Conservation (phyloP, 1,140 invertebrate species). For the Apis laboriosa region DNA sequence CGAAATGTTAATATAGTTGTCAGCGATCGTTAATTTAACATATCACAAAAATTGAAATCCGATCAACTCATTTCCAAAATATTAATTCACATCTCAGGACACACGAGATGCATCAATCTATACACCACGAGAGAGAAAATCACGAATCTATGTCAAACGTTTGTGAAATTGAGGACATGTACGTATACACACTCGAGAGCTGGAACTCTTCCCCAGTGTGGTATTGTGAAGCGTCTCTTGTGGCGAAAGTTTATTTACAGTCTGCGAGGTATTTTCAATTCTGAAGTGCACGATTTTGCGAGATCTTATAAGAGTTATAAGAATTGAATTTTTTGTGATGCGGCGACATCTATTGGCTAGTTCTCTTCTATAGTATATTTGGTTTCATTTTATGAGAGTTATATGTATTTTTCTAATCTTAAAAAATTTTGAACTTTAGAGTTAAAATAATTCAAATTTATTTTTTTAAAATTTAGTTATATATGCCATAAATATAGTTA, state of each 20-base stretch:
- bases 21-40: not conserved
- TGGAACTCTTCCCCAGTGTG: constrained; percentile 38
- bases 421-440: too few species aligned
- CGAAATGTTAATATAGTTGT: too few species aligned
- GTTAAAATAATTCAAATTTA: too few species aligned
- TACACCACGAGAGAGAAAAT: constrained; percentile 69
- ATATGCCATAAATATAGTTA: too few species aligned
- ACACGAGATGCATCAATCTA: constrained; percentile 66
- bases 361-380: not conserved
- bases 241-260: constrained; percentile 73
- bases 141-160: constrained; percentile 74
- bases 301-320: constrained; percentile 50
- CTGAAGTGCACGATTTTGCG: constrained; percentile 62
- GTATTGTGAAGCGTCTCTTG: constrained; percentile 52
- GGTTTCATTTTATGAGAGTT: not conserved
- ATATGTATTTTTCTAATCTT: not conserved
- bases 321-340: constrained; percentile 46
- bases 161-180: constrained; percentile 77
- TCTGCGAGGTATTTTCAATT: constrained; percentile 69
- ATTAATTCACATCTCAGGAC: constrained; percentile 18
- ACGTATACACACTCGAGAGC: constrained; percentile 41
- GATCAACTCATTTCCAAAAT: not conserved
- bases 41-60: not conserved
- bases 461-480: too few species aligned
- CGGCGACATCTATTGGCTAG: not conserved